Conservation (phyloP, 2,888 invertebrate species). For the Brachyptera risi region DNA sequence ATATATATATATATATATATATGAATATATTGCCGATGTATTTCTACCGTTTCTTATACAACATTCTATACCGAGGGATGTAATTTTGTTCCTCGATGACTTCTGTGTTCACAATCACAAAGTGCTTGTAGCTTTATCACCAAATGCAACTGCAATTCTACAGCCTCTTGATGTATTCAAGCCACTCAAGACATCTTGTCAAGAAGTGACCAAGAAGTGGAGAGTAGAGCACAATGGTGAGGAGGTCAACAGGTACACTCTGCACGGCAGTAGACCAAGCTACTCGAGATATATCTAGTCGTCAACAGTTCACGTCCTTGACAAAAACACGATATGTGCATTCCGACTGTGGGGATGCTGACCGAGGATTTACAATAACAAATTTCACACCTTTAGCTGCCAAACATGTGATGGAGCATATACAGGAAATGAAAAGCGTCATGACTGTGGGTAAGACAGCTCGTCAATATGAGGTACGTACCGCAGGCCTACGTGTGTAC, state of each 20-base stretch:
- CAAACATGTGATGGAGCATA: too few species aligned
- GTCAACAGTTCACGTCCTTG: too few species aligned
- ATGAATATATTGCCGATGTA: conserved; percentile 36
- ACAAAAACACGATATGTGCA: too few species aligned
- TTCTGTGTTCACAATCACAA: conserved; percentile 36
- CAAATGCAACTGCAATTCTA: conserved; percentile 35
- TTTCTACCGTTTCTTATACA: conserved; percentile 35
- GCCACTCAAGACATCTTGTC: conserved; percentile 34
- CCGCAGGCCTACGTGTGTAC: too few species aligned
- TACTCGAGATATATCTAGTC: conserved; percentile 17
- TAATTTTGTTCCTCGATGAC: conserved; percentile 37
- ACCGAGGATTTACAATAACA: too few species aligned
- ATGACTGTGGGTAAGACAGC: too few species aligned
- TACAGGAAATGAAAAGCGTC: too few species aligned
- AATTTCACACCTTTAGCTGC: too few species aligned
- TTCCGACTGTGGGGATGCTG: too few species aligned
- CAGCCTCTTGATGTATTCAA: conserved; percentile 36
- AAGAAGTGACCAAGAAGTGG: conserved; percentile 31
- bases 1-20: too few species aligned
- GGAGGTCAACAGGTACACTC: conserved; percentile 32
- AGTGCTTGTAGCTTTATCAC: conserved; percentile 33
- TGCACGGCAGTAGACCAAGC: conserved; percentile 22
- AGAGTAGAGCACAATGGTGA: conserved; percentile 24
- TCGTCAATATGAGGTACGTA: too few species aligned
- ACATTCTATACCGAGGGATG: conserved; percentile 33